Base-by-base conservation (phyloP, 2,888 invertebrate genomes). In the Azorinus chamasolen region DNA sequence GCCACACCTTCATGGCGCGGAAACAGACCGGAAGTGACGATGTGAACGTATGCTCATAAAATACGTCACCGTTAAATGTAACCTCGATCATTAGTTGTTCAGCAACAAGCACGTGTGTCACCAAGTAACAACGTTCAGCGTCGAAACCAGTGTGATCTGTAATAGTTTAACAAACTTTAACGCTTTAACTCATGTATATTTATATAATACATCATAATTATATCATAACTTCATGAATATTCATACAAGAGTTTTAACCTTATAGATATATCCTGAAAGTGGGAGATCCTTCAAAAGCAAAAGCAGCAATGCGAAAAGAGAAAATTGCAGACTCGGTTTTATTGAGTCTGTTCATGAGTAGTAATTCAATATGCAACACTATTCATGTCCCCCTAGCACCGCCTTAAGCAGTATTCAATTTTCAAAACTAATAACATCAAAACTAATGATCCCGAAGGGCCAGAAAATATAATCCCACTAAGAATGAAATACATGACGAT, bases 71-170 rank as follows among this genome's bases (percentile, higher is more conserved):
- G 37, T 82, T 62, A 10, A 79, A 12, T 24, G 64, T 71, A 8
- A 82, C 69, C 24, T 77, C 75, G 16, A 83, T 58, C 18, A 58
- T 75, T 2, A 75, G 50, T 18, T 57, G 66, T 22, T 79, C 81
- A 4, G 70, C 76, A 1, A 72, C 71, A 6, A 72, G 62, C 12
- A 82, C 81, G 22, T 62, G 71, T 37, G 69, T 72, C 0, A 85
- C 79, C 46, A 85, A 24, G 57, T 76, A 79, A 10, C 83, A 70
- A n/a, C 62, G 58, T 8, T 59, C 55, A 14, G 66, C 48, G 32
- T 78, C 54, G 63, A 85, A 76, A 5, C 74, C 69, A 1, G 84
- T 77, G 20, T 66, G 57, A 16, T 77, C 84, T 84, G 72, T 2
- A 59, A 48, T 41, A n/a, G 12, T 8, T 8, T 48, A 48, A 16